phyloP scores from a whole-genome alignment of 1,140 invertebrate species.

The Oscheius sp. region DNA sequence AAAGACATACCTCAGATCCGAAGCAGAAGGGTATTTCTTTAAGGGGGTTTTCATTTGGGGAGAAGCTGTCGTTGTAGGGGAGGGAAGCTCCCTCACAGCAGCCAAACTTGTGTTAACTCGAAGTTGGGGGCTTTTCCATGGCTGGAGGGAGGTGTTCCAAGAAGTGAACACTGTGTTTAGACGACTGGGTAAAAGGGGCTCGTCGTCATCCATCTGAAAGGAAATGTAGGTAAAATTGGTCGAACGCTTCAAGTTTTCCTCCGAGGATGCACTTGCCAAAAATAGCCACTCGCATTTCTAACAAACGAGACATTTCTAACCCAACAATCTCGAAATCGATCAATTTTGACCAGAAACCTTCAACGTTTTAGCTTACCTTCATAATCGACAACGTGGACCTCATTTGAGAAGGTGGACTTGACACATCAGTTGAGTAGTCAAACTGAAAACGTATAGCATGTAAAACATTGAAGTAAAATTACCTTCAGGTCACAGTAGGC shows the following conservation, averaged over 20 bases:
- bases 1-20: background rate
- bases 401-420: background rate
- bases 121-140: background rate
- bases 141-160: background rate
- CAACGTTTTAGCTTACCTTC: too few species aligned
- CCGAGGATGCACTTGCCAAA: too few species aligned
- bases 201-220: background rate
- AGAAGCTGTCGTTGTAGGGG: background rate
- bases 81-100: background rate
- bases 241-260: too few species aligned
- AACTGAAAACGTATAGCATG: background rate
- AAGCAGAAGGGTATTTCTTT: background rate
- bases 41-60: background rate
- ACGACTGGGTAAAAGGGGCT: background rate
- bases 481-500: background rate
- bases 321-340: too few species aligned
- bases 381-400: background rate
- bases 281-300: too few species aligned
- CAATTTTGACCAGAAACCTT: too few species aligned
- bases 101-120: background rate
- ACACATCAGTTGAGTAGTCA: background rate
- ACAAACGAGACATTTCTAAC: too few species aligned
- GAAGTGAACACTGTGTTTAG: background rate
- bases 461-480: background rate
- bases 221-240: too few species aligned